Conservation (phyloP, 2,888 invertebrate species). For the Drosophila basisetae region DNA sequence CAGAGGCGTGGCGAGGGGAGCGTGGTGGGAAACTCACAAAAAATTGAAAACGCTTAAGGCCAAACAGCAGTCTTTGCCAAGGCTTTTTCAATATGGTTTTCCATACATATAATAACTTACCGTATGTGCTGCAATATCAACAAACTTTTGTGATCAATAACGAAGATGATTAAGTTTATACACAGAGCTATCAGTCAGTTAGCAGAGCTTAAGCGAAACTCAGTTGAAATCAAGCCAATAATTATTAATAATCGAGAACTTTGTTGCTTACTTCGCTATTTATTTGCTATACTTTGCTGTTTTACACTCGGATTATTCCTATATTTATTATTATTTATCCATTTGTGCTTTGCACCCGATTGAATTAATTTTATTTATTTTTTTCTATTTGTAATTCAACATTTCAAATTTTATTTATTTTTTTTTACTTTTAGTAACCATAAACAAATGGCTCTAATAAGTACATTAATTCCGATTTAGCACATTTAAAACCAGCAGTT, state of each 20-base stretch:
- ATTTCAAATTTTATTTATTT: background rate
- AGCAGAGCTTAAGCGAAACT: background rate
- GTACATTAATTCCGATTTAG: background rate
- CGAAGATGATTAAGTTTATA: constrained; percentile 16
- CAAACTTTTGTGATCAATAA: constrained; percentile 27
- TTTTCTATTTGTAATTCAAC: background rate
- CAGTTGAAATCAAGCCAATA: background rate
- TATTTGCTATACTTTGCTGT: background rate
- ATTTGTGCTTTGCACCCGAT: background rate
- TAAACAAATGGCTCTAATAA: background rate
- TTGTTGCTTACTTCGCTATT: background rate
- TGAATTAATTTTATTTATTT: background rate
- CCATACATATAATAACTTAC: background rate
- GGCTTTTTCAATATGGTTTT: constrained; percentile 15
- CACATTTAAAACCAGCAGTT: background rate
- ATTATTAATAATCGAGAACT: background rate
- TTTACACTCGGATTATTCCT: too few relatives aligned
- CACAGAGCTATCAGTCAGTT: background rate
- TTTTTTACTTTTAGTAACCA: background rate
- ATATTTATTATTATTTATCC: too few relatives aligned
- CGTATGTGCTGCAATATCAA: constrained; percentile 6
- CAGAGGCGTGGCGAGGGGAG: accelerated
- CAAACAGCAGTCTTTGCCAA: constrained; percentile 22
- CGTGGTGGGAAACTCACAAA: background rate
- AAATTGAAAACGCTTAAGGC: constrained; percentile 55